Evolutionary conservation across 2,888 invertebrate species (phyloP), one percentile per base, ranked within the genome.

Genomic region (Calliphora vomitoria): DNA sequence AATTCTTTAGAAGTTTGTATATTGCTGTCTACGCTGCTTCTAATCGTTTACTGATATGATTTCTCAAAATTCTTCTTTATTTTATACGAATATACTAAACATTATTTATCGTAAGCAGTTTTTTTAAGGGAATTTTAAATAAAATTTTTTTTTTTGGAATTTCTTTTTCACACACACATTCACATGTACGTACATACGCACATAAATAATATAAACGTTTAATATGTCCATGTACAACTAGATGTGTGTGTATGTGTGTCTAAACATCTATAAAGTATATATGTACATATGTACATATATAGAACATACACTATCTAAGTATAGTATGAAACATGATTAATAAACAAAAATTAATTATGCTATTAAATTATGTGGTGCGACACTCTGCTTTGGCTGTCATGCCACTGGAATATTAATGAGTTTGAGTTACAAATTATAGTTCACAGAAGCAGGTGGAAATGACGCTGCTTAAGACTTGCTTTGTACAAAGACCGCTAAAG

Each of bases 61-160:
- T 47, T 71, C 5, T 31, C 8, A 53, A 84, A 88, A 90, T 86
- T 90, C 87, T 89, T 88, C 88, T 88, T 90, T 58, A 72, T 88
- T 89, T 89, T 89, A 89, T 89, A 89, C 68, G 55, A 44, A n/a
- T 25, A 53, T 47, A 31, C 31, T 15, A n/a, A n/a, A 76, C 71
- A 25, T 55, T 35, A 25, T 71, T 66, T 69, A 44, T 8, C 18
- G 47, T 50, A 74, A 58, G 35, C 20, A 64, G 38, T 60, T 78
- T 10, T n/a, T 80, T 83, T 83, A 41, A 71, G 87, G 87, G 41
- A 87, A 72, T 4, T 53, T 78, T 64, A 64, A 68, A 75, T 69
- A 68, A 78, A 81, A 69, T 20, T 60, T n/a, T n/a, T 64, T 78
- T 35, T 44, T 71, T 81, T 72, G 66, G n/a, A 50, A 31, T 41